Evolutionary conservation across 2,113 vertebrate species (phyloP).

Genomic region (Balaeniceps rex): DNA sequence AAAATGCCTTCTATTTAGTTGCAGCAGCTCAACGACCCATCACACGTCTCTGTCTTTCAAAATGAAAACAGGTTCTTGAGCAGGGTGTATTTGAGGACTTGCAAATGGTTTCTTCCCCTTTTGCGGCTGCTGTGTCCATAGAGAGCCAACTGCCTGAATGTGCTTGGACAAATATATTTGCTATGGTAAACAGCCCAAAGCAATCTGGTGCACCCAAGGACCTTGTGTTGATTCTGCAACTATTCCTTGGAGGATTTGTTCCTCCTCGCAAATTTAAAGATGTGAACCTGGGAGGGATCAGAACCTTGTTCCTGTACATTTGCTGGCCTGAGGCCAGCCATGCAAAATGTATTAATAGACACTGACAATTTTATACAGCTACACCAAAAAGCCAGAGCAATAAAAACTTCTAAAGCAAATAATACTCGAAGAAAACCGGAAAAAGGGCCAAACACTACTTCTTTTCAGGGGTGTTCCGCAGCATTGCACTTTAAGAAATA

Average conservation of each 20-base stretch:
- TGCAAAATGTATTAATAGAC: background rate
- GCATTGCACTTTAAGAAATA: background rate
- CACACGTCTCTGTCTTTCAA: background rate
- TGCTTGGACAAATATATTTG: background rate
- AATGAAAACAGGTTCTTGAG: background rate
- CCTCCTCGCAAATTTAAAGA: background rate
- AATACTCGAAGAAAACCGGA: background rate
- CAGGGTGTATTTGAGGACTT: background rate
- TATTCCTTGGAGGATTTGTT: background rate
- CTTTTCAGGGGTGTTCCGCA: background rate
- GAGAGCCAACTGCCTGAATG: background rate
- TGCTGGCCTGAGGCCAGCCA: background rate
- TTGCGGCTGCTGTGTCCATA: background rate
- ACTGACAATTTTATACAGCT: background rate
- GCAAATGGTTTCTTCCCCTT: background rate
- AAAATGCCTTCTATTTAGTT: background rate
- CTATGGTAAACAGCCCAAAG: conserved; percentile 28
- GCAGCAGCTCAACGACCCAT: background rate
- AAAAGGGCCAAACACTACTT: background rate
- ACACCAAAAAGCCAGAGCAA: background rate
- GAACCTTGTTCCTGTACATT: background rate
- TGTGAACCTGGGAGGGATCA: background rate
- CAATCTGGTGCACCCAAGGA: background rate
- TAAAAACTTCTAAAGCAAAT: background rate
- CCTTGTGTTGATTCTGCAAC: background rate